phyloP scores from a whole-genome alignment of 2,113 vertebrate species.

The Antechinus stuartii region DNA sequence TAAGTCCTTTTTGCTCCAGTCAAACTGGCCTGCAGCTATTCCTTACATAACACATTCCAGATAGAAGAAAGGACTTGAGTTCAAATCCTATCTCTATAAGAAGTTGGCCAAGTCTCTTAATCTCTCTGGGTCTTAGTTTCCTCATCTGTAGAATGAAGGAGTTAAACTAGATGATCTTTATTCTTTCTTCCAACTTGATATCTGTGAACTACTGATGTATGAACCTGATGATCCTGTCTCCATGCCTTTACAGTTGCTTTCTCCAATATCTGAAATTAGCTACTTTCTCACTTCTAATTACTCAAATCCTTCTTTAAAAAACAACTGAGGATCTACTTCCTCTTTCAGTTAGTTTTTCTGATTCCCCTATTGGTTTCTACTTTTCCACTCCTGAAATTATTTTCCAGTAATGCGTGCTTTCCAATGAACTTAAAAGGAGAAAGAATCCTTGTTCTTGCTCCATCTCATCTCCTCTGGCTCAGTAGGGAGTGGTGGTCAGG shows the following conservation, averaged over 20 bases:
- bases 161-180: neutral
- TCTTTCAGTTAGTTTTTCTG: neutral
- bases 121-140: neutral
- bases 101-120: neutral
- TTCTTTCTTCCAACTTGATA: neutral
- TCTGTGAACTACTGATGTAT: neutral
- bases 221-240: neutral
- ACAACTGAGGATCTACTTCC: neutral
- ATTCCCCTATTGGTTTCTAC: neutral
- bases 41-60: neutral
- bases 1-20: neutral
- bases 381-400: neutral
- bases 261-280: neutral
- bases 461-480: neutral
- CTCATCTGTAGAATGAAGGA: neutral
- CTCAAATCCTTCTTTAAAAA: neutral
- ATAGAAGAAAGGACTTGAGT: neutral
- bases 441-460: neutral
- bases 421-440: neutral
- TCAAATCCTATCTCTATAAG: neutral
- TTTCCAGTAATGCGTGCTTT: neutral
- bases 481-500: neutral
- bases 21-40: neutral
- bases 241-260: neutral
- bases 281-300: neutral